These are phyloP conservation scores for Platyscapa corneri DNA, from an alignment of 1,140 invertebrate genomes.

Conservation along the genomic window DNA sequence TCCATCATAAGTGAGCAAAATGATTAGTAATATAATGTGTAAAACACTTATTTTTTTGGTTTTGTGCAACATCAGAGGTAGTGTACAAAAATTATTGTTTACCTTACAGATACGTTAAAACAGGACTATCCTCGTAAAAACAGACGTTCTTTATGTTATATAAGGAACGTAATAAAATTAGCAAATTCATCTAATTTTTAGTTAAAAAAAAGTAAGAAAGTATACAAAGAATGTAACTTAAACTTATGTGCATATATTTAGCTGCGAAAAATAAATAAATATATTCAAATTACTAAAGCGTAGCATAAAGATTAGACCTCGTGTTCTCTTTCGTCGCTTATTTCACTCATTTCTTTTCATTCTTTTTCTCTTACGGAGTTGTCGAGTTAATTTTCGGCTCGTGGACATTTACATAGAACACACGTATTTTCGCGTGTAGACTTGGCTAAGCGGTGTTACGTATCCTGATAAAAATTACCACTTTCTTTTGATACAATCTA, in stretches of 20 bases:
- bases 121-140: neutral
- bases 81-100: neutral
- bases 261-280: neutral
- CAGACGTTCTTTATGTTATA: neutral
- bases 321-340: neutral
- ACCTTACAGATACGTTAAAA: neutral
- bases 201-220: neutral
- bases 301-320: neutral
- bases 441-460: conserved; percentile 1
- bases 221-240: neutral
- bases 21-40: no score
- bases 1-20: no score
- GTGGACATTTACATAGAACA: conserved; percentile 21
- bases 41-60: neutral
- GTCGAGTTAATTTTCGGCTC: conserved; percentile 27
- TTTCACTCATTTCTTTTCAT: neutral
- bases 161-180: neutral
- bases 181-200: neutral
- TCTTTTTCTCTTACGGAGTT: neutral
- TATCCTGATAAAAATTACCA: conserved; percentile 17
- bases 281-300: neutral
- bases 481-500: conserved; percentile 24
- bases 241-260: neutral
- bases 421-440: neutral
- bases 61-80: neutral